Evolutionary conservation across 2,797 vertebrate genomes (phyloP), one percentile per base, ranked within the genome.

Genomic region (Tolypeutes matacus): DNA sequence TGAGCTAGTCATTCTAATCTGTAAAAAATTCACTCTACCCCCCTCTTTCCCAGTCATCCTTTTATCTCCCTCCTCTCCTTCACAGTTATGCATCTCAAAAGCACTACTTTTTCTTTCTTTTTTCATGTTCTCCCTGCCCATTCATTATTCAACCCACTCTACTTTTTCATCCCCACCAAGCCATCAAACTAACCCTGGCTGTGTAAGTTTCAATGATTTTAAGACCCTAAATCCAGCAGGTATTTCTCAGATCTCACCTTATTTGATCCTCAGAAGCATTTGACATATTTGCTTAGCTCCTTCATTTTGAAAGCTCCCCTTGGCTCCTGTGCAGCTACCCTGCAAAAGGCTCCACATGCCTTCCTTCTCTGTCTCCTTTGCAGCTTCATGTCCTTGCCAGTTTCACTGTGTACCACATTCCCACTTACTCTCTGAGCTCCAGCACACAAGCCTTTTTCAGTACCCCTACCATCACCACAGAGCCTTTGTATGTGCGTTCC

Each of bases 331-430:
- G 7, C 29, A 7, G 3, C 12, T 11, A 12, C 15, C 46, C 39
- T 34, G 18, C 53, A 56, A 56, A 18, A 56, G 53, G 53, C 18
- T 56, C 18, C 53, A 4, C 53, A 15, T 56, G 53, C 17, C 53
- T 56, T 56, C 53, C 6, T 53, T 65, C 69, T 58, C 20, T 7
- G 0, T 23, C 67, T 58, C 29, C 34, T 58, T n/a, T 73, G 12
- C 25, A 20, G 49, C 25, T 5, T 62, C 12, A n/a, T 56, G 76
- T 5, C 64, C 56, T 64, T 11, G 21, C 10, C 27, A 65, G 23
- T 2, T 5, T 60, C n/a, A 9, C n/a, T n/a, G 2, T 3, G 4
- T 2, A 9, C 39, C 39, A 67, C 20, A 36, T 29, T 60, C 7
- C 77, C 70, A 85, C 46, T 25, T 70, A 51, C 73, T 82, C 69